Evolutionary conservation across 2,888 invertebrate species (phyloP).

Genomic region (Escarpia spicata): DNA sequence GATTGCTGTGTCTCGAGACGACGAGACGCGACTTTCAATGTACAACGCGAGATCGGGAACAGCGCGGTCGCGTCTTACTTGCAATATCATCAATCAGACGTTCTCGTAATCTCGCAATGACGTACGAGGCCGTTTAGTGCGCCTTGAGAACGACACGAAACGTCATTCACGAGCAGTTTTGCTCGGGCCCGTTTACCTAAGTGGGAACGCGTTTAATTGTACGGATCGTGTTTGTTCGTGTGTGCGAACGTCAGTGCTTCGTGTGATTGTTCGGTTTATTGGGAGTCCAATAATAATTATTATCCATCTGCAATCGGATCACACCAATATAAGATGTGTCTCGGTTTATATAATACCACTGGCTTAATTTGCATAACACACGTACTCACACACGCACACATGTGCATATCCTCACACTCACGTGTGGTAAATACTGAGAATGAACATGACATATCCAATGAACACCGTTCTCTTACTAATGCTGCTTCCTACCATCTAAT

Average conservation of each 20-base stretch:
- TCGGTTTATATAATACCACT: too few relatives aligned
- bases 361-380: too few relatives aligned
- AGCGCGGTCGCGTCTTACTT: neutral
- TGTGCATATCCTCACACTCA: too few relatives aligned
- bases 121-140: neutral
- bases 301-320: too few relatives aligned
- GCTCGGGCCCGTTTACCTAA: neutral
- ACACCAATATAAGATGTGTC: too few relatives aligned
- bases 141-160: neutral
- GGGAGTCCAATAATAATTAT: neutral
- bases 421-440: neutral
- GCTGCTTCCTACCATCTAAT: neutral
- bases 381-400: too few relatives aligned
- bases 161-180: neutral
- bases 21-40: neutral
- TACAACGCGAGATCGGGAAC: neutral
- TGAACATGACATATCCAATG: neutral
- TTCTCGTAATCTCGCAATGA: neutral
- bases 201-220: neutral
- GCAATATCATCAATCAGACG: neutral
- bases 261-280: neutral
- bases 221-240: neutral
- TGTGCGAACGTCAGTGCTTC: neutral
- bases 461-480: neutral
- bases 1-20: neutral